Conservation (phyloP, 2,113 vertebrate species). For the Gallinago media region DNA sequence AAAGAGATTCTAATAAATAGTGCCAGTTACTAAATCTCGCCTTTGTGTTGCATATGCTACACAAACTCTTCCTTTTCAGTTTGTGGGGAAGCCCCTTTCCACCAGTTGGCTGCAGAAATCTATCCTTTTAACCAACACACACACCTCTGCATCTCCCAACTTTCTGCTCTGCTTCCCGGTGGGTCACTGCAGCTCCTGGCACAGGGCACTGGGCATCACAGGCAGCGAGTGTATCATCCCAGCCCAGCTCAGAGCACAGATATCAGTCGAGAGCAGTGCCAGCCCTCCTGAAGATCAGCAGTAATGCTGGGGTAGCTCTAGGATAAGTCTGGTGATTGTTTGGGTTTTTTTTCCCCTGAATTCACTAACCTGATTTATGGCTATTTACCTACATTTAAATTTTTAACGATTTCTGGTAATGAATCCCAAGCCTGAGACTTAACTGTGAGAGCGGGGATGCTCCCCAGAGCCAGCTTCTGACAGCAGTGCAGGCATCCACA, state of each 20-base stretch:
- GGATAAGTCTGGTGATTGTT: background rate
- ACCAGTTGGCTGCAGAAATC: background rate
- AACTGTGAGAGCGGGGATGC: background rate
- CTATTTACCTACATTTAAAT: background rate
- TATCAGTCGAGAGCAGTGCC: background rate
- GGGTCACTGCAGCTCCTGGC: background rate
- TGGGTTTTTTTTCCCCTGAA: background rate
- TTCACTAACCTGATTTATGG: background rate
- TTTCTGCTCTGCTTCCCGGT: background rate
- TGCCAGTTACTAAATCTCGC: background rate
- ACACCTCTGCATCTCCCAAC: background rate
- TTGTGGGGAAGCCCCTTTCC: background rate
- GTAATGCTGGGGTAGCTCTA: background rate
- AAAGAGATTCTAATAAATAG: background rate
- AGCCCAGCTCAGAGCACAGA: background rate
- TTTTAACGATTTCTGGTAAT: background rate
- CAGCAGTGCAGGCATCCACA: background rate
- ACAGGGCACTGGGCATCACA: background rate
- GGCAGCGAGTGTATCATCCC: accelerated
- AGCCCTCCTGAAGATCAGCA: background rate
- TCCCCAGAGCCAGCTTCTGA: background rate
- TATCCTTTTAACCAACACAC: background rate
- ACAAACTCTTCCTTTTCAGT: background rate
- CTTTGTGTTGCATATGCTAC: background rate
- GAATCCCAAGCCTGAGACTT: background rate